Conservation (phyloP, 2,888 invertebrate species). For the Orchestes rusci region DNA sequence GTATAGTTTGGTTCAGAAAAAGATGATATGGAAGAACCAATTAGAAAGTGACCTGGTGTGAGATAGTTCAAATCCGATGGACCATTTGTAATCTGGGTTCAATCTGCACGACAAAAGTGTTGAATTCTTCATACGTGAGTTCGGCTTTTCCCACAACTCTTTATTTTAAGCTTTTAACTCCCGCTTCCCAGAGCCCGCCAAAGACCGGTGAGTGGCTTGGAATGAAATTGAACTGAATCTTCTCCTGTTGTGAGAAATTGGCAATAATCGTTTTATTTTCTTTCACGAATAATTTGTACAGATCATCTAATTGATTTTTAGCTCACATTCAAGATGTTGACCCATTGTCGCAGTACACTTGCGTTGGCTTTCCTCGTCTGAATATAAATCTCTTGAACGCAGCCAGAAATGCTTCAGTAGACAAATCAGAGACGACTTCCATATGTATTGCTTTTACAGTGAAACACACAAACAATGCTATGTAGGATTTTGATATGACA, state of each 20-base stretch:
- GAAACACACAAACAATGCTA: conserved; percentile 1
- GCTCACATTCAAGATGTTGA: neutral
- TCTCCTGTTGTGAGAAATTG: conserved; percentile 5
- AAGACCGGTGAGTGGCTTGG: conserved; percentile 31
- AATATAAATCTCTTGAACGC: conserved; percentile 5
- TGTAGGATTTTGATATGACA: neutral
- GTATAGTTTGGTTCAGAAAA: conserved; percentile 4
- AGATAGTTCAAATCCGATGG: conserved; percentile 6
- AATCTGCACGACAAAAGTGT: conserved; percentile 8
- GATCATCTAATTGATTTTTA: conserved; percentile 6
- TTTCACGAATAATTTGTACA: neutral
- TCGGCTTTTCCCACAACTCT: conserved; percentile 8
- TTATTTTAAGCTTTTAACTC: conserved; percentile 7
- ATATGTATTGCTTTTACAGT: conserved; percentile 1
- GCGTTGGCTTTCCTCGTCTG: neutral
- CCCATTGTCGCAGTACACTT: neutral
- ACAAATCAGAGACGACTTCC: neutral
- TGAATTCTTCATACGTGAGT: conserved; percentile 13
- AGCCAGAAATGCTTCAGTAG: conserved; percentile 1
- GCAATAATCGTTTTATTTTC: neutral
- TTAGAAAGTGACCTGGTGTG: conserved; percentile 11
- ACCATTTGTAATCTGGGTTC: conserved; percentile 9
- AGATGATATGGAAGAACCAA: conserved; percentile 1
- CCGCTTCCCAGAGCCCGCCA: conserved; percentile 25
- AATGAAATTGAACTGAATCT: conserved; percentile 30